Conservation (phyloP, 2,888 invertebrate genomes). For the Gryllus longicercus region DNA sequence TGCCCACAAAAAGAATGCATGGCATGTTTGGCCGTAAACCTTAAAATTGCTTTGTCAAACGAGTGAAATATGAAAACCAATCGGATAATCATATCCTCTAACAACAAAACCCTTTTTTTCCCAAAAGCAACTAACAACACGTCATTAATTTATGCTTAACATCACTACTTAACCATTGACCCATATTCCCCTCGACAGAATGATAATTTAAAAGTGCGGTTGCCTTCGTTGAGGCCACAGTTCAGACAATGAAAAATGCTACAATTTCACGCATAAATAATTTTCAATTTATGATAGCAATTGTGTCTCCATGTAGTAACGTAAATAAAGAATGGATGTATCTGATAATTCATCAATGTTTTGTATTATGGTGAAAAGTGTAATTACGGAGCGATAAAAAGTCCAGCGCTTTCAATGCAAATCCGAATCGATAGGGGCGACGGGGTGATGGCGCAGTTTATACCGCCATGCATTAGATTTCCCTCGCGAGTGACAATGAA, state of each 20-base stretch:
- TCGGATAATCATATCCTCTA: no score
- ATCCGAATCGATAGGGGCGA: background rate
- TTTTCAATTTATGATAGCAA: background rate
- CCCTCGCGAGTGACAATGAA: background rate
- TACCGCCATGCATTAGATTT: background rate
- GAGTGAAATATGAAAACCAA: no score
- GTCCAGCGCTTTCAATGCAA: background rate
- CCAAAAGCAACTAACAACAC: no score
- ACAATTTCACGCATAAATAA: conserved; percentile 17
- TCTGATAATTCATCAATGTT: conserved; percentile 8
- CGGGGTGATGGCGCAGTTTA: background rate
- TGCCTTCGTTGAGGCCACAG: background rate
- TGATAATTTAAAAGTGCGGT: no score
- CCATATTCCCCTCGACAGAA: no score
- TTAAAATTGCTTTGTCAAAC: no score
- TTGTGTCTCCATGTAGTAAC: background rate
- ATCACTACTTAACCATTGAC: no score
- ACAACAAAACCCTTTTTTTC: no score
- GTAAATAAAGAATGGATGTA: conserved; percentile 3
- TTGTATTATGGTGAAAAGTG: conserved; percentile 17
- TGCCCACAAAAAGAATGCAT: no score
- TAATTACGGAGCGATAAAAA: conserved; percentile 17
- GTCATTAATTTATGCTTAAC: no score
- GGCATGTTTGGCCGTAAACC: no score
- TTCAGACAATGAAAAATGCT: background rate